A percentile compares a stretch with the other conserved stretches of the same genome.
Evolutionary conservation across 2,888 invertebrate genomes (phyloP).

Genomic region (Sesamia inferens): DNA sequence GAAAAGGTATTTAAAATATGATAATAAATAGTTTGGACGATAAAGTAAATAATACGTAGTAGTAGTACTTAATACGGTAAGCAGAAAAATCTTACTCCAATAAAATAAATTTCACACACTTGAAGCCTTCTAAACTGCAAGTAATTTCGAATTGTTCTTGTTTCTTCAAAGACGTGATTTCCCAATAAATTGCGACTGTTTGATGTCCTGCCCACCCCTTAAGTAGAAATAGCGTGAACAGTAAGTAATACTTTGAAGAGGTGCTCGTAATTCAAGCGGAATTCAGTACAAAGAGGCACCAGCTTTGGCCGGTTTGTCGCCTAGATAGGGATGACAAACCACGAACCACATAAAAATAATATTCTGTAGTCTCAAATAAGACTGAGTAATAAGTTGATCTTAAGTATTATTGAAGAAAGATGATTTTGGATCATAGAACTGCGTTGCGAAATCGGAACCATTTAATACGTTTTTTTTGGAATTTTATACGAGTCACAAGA

Average conservation of each 20-base stretch:
- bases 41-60: too few relatives aligned
- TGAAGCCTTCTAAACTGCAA: conserved; percentile 14
- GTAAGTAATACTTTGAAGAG: conserved; percentile 63
- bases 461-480: neutral
- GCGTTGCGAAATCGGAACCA: neutral
- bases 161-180: conserved; percentile 23
- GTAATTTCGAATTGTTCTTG: conserved; percentile 32
- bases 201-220: conserved; percentile 48
- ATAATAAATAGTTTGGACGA: too few relatives aligned
- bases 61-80: too few relatives aligned
- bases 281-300: conserved; percentile 62
- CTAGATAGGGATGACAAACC: conserved; percentile 50
- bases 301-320: conserved; percentile 51
- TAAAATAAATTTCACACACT: neutral
- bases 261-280: conserved; percentile 66
- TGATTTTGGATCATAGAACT: neutral
- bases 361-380: neutral
- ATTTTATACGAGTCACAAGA: neutral
- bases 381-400: neutral
- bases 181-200: conserved; percentile 44
- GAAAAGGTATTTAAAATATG: too few relatives aligned
- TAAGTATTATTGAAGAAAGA: neutral
- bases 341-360: conserved; percentile 7
- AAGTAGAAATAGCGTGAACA: conserved; percentile 53
- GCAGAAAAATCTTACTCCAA: too few relatives aligned